Conservation (phyloP, 2,797 vertebrate species). For the Peromyscus nudipes region DNA sequence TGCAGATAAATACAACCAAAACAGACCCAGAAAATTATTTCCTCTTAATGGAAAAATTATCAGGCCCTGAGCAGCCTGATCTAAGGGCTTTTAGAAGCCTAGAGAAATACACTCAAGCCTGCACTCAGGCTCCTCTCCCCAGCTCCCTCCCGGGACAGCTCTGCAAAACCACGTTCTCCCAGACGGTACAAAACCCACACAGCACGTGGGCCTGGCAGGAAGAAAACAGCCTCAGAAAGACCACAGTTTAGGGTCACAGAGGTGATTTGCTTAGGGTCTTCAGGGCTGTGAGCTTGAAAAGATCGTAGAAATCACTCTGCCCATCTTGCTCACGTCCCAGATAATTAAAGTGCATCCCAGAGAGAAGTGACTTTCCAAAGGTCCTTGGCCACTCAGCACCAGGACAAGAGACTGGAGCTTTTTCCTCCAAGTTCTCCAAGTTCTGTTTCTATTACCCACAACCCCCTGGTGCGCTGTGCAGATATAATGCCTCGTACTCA, state of each 20-base stretch:
- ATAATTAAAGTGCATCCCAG: conserved; percentile 15
- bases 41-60: conserved; percentile 86
- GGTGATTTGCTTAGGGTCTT: background rate
- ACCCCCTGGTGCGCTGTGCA: background rate
- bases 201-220: background rate
- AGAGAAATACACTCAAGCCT: conserved; percentile 70
- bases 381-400: background rate
- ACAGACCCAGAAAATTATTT: conserved; percentile 84
- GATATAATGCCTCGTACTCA: background rate
- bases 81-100: conserved; percentile 79
- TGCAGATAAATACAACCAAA: conserved; percentile 83
- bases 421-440: background rate
- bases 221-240: background rate
- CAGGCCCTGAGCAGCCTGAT: conserved; percentile 80
- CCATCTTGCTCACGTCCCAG: background rate
- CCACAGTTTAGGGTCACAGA: background rate
- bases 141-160: background rate
- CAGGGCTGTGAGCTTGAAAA: background rate
- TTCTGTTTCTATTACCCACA: background rate
- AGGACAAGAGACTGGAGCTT: conserved; percentile 1
- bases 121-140: background rate
- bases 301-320: background rate
- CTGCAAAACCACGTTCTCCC: background rate
- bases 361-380: conserved; percentile 44
- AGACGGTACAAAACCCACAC: background rate